These are phyloP conservation scores for Pseudeuparius sepicola DNA, from an alignment of 2,888 invertebrate genomes.

Conservation along the genomic window DNA sequence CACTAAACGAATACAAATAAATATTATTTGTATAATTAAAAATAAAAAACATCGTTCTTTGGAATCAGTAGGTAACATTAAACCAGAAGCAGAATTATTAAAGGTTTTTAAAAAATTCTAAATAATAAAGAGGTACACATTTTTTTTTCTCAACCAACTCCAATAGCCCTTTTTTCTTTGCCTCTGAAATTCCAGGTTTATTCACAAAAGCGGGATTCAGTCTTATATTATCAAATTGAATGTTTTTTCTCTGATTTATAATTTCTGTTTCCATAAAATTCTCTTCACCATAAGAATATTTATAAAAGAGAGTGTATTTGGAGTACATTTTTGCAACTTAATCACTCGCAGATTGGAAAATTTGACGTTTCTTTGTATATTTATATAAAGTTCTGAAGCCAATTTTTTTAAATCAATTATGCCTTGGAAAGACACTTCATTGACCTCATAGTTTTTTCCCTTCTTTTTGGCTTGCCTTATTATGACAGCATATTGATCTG, in stretches of 20 bases:
- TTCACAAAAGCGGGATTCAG: conserved; percentile 2
- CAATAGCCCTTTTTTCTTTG: conserved; percentile 7
- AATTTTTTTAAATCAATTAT: conserved; percentile 6
- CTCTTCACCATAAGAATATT: conserved; percentile 5
- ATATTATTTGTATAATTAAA: too few relatives aligned
- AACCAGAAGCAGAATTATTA: too few relatives aligned
- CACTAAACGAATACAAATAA: too few relatives aligned
- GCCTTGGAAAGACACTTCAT: conserved; percentile 6
- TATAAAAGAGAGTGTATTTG: conserved; percentile 8
- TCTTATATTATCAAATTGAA: conserved; percentile 2
- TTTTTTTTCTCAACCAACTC: conserved; percentile 8
- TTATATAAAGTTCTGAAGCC: neutral
- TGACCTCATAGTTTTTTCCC: conserved; percentile 5
- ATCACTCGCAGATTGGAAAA: conserved; percentile 4
- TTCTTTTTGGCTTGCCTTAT: conserved; percentile 6
- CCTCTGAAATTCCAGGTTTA: conserved; percentile 7
- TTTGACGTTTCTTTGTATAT: conserved; percentile 5
- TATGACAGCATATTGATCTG: conserved; percentile 7
- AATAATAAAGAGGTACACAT: conserved; percentile 7
- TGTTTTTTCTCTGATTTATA: conserved; percentile 7
- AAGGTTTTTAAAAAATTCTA: conserved; percentile 6
- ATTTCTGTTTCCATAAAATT: conserved; percentile 5
- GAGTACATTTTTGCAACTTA: conserved; percentile 6
- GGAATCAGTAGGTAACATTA: too few relatives aligned
- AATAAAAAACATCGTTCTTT: too few relatives aligned